phyloP scores from a whole-genome alignment of 1,140 invertebrate genomes.

The Macrocentrus cingulum region DNA sequence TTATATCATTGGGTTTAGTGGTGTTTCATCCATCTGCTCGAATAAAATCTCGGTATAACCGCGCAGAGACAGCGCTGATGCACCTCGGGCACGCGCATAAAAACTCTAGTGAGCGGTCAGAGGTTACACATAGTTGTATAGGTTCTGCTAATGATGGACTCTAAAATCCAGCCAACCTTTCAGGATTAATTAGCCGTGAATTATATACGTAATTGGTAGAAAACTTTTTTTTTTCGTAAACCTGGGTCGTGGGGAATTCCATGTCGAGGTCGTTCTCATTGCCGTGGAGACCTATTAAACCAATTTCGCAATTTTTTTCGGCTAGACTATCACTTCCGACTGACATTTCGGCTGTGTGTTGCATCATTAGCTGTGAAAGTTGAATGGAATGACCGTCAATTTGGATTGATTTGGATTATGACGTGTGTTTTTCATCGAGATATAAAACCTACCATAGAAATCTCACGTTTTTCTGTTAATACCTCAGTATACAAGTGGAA shows the following conservation, averaged over 20 bases:
- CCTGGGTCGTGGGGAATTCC: conserved; percentile 25
- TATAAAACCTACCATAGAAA: too few species aligned
- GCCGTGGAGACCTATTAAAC: conserved; percentile 13
- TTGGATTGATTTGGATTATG: conserved; percentile 7
- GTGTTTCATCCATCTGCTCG: conserved; percentile 21
- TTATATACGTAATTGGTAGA: neutral
- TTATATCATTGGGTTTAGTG: conserved; percentile 40
- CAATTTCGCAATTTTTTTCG: conserved; percentile 4
- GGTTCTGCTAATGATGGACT: too few species aligned
- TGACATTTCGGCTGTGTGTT: conserved; percentile 13
- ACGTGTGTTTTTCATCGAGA: too few species aligned
- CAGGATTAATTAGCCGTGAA: too few species aligned
- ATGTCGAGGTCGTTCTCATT: conserved; percentile 22
- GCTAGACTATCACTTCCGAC: conserved; percentile 11
- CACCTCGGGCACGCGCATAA: neutral
- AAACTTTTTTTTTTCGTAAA: neutral
- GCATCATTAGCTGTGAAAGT: conserved; percentile 6
- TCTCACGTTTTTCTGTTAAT: too few species aligned
- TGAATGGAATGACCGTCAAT: conserved; percentile 4
- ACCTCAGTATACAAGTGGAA: too few species aligned
- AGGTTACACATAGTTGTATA: too few species aligned
- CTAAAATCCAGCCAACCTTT: too few species aligned
- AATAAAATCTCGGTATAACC: neutral
- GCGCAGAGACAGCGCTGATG: neutral
- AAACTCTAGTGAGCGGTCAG: too few species aligned